These are phyloP conservation scores for Calonectris borealis DNA, from an alignment of 2,113 vertebrate species.

Conservation along the genomic window DNA sequence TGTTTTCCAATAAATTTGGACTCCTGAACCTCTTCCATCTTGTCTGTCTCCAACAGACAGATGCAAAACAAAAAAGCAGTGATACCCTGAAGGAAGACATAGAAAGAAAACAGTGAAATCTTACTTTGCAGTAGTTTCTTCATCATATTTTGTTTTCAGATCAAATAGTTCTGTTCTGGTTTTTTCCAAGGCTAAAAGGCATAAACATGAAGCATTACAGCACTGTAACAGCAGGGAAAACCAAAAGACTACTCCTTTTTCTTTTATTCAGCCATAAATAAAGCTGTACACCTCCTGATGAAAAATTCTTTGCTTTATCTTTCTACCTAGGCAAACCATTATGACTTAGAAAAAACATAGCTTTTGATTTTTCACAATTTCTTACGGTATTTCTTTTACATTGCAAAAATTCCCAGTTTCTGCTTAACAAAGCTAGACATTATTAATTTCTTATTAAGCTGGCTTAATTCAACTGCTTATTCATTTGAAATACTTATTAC, in stretches of 20 bases:
- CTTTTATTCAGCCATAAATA: conserved; percentile 23
- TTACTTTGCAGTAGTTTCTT: conserved; percentile 98
- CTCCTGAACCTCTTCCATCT: neutral
- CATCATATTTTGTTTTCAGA: conserved; percentile 98
- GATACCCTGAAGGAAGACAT: neutral
- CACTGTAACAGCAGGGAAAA: neutral
- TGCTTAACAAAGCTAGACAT: neutral
- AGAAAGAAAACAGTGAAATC: conserved; percentile 55
- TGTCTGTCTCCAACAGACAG: conserved; percentile 4
- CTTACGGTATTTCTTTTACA: neutral
- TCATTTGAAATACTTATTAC: neutral
- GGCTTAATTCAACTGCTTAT: neutral
- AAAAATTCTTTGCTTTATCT: neutral
- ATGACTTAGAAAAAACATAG: neutral
- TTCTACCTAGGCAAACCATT: conserved; percentile 11
- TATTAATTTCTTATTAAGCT: neutral
- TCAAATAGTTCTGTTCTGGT: conserved; percentile 98
- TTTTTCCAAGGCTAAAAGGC: conserved; percentile 91
- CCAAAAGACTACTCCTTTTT: neutral
- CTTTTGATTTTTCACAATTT: neutral
- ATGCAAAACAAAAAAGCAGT: conserved; percentile 16
- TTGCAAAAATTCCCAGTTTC: neutral
- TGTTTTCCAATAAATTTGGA: conserved; percentile 11
- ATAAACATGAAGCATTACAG: conserved; percentile 60
- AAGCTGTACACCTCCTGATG: neutral